Evolutionary conservation across 2,797 vertebrate genomes (phyloP).

Genomic region (Pipistrellus nathusii): DNA sequence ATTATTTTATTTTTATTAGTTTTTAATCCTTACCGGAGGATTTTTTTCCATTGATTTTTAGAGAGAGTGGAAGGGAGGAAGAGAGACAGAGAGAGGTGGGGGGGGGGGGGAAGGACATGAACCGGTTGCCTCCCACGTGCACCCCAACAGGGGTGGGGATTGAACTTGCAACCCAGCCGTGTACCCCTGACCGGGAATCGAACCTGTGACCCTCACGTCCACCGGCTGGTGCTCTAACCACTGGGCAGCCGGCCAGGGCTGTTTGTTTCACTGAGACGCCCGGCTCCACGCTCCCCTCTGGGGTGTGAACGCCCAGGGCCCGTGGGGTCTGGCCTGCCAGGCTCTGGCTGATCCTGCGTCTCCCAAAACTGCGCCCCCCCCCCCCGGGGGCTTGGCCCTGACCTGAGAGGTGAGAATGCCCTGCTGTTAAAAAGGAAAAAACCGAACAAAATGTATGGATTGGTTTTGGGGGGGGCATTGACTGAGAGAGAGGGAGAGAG

Average conservation of each 20-base stretch:
- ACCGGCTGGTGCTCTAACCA: not conserved
- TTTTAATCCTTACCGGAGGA: not conserved
- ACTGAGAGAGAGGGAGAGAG: no score
- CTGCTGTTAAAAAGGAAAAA: no score
- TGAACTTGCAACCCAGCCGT: not conserved
- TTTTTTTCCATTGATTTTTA: not conserved
- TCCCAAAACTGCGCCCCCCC: fast-evolving
- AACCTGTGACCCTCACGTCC: not conserved
- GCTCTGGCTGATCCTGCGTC: not conserved
- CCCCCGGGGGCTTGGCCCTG: fast-evolving
- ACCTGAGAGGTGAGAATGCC: fast-evolving
- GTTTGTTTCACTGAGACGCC: not conserved
- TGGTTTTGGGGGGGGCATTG: no score
- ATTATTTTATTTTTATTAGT: not conserved
- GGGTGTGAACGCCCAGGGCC: not conserved
- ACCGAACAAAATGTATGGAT: no score
- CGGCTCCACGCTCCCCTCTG: not conserved
- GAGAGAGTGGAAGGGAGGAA: not conserved
- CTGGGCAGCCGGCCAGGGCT: not conserved
- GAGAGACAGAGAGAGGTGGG: not conserved
- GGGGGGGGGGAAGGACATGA: not conserved
- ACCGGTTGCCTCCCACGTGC: not conserved
- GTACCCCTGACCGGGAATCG: not conserved
- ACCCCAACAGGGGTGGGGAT: not conserved
- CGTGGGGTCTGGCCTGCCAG: not conserved